phyloP scores from a whole-genome alignment of 2,113 vertebrate species.

The Synchiropus splendidus region DNA sequence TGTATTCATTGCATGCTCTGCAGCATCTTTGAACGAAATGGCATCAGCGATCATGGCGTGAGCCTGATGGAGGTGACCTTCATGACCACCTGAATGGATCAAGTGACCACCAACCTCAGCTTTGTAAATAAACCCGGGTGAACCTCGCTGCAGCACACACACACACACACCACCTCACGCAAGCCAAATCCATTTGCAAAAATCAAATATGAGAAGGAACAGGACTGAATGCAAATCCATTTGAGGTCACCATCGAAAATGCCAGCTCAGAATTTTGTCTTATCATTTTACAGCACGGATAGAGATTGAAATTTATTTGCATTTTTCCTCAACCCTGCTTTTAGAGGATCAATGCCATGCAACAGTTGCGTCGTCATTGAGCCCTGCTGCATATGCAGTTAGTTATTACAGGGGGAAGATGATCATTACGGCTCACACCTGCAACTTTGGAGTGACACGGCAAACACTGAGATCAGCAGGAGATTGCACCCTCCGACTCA shows the following conservation, averaged over 20 bases:
- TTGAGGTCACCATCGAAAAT: no score
- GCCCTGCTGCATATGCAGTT: no score
- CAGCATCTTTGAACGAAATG: slow-evolving; percentile 6
- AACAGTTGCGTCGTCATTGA: slow-evolving; percentile 1
- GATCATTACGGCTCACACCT: slow-evolving; percentile 48
- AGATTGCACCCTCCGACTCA: slow-evolving; percentile 7
- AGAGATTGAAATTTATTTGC: no score
- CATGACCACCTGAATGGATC: slow-evolving; percentile 48
- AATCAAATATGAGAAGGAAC: slow-evolving; percentile 12
- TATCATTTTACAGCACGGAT: no score
- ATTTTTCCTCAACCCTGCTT: slow-evolving; percentile 10
- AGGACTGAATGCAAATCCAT: background rate
- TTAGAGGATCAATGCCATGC: slow-evolving; percentile 47
- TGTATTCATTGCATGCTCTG: slow-evolving; percentile 7
- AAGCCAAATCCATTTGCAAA: slow-evolving; percentile 20
- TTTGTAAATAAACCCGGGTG: slow-evolving; percentile 45
- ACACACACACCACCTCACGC: slow-evolving; percentile 7
- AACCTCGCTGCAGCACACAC: slow-evolving; percentile 14
- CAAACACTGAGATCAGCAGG: slow-evolving; percentile 35
- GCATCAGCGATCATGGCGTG: background rate
- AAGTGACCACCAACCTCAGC: slow-evolving; percentile 57
- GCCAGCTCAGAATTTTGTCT: no score
- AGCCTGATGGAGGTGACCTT: slow-evolving; percentile 36
- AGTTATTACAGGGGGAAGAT: slow-evolving; percentile 42
- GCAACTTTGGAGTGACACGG: slow-evolving; percentile 11